phyloP scores from a whole-genome alignment of 2,113 vertebrate genomes.

The Nettapus auritus region DNA sequence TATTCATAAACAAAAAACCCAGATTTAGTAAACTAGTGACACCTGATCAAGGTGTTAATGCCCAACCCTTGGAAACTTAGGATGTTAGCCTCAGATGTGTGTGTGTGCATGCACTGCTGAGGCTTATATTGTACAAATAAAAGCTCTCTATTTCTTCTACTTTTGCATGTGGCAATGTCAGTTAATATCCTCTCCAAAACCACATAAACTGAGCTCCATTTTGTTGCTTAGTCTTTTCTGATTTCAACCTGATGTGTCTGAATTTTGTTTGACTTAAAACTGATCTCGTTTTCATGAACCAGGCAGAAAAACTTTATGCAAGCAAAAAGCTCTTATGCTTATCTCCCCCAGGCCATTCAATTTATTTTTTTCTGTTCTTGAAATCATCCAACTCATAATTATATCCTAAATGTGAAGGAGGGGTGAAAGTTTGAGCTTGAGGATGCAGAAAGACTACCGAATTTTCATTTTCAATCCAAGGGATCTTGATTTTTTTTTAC shows the following conservation, averaged over 20 bases:
- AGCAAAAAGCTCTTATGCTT: neutral
- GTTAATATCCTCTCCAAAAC: neutral
- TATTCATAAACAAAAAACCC: fast-evolving
- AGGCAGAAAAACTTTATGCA: neutral
- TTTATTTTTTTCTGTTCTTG: neutral
- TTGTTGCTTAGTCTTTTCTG: neutral
- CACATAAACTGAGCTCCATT: fast-evolving
- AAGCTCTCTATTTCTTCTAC: neutral
- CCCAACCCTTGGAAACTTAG: neutral
- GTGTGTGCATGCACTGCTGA: neutral
- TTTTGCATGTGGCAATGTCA: neutral
- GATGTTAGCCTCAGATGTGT: neutral
- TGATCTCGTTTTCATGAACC: neutral
- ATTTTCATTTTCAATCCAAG: neutral
- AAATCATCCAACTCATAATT: neutral
- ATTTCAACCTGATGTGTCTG: neutral
- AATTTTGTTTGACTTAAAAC: neutral
- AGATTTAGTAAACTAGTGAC: neutral
- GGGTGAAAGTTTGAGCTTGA: neutral
- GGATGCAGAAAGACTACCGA: neutral
- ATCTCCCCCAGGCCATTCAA: neutral
- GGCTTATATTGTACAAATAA: neutral
- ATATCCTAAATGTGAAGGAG: neutral
- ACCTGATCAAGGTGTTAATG: neutral
- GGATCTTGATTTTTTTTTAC: neutral